A percentile compares a stretch with the other conserved stretches of the same genome.
phyloP scores from a whole-genome alignment of 2,113 vertebrate genomes.

The Phodopus roborovskii region DNA sequence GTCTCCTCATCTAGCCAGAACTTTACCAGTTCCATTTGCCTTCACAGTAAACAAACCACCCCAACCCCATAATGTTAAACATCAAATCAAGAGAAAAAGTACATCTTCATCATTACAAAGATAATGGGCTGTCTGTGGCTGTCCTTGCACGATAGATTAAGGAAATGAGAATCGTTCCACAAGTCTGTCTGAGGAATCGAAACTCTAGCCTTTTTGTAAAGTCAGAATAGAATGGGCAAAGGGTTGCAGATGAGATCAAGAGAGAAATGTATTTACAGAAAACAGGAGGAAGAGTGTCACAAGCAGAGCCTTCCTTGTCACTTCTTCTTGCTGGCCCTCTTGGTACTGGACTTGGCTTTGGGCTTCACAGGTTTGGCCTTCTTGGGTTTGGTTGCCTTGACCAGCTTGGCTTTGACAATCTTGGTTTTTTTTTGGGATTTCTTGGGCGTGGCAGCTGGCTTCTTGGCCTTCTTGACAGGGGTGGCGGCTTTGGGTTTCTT shows the following conservation, averaged over 20 bases:
- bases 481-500: conserved; percentile 88
- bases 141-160: conserved; percentile 67
- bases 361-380: conserved; percentile 90
- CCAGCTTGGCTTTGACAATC: conserved; percentile 87
- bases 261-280: conserved; percentile 87
- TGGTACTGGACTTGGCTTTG: conserved; percentile 89
- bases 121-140: conserved; percentile 58
- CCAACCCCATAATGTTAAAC: conserved; percentile 45
- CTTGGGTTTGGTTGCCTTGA: conserved; percentile 87
- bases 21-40: not conserved
- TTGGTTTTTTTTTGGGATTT: conserved; percentile 87
- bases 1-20: not conserved
- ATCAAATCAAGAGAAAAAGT: conserved; percentile 63
- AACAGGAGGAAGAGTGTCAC: conserved; percentile 64
- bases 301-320: conserved; percentile 81
- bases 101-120: conserved; percentile 66
- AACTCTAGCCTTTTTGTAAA: conserved; percentile 79
- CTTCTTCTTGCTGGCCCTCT: conserved; percentile 92
- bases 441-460: conserved; percentile 83
- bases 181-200: conserved; percentile 65
- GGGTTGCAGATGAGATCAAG: conserved; percentile 23
- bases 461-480: conserved; percentile 88
- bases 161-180: conserved; percentile 72
- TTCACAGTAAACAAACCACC: conserved; percentile 24
- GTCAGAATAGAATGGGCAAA: conserved; percentile 73